Percentiles rank a stretch among this genome's conserved stretches.
phyloP scores from a whole-genome alignment of 2,113 vertebrate genomes.

The Spilogale gracilis region DNA sequence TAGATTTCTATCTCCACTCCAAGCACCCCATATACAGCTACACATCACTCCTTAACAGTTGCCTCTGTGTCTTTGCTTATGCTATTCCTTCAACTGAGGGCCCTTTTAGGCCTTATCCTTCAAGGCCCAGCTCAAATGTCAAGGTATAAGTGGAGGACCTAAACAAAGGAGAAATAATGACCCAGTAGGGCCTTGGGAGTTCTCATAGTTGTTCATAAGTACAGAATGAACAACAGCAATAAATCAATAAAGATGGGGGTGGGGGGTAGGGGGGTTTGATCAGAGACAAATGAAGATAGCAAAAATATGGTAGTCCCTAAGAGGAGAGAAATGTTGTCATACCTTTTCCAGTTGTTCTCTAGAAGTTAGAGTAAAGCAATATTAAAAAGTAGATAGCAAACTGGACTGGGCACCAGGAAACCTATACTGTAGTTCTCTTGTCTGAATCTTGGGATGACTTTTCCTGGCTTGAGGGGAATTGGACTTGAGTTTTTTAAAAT shows the following conservation, averaged over 20 bases:
- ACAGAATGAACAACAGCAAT: not conserved
- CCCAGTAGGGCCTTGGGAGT: not conserved
- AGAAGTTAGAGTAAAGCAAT: constrained; percentile 9
- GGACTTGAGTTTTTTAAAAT: constrained; percentile 40
- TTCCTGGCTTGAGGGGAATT: constrained; percentile 2
- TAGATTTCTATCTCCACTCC: not conserved
- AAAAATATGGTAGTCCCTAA: not conserved
- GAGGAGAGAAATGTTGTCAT: not conserved
- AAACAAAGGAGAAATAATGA: not conserved
- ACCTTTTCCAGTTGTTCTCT: not conserved
- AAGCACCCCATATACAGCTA: not conserved
- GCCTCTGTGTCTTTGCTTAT: not conserved
- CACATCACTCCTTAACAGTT: not conserved
- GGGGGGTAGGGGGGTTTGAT: not conserved
- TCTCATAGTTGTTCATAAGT: not conserved
- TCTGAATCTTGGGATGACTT: not conserved
- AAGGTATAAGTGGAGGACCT: constrained; percentile 37
- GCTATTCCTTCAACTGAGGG: not conserved
- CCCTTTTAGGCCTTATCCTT: not conserved
- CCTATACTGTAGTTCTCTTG: not conserved
- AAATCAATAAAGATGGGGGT: not conserved
- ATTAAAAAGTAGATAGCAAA: not conserved
- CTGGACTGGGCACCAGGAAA: not conserved
- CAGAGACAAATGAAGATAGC: not conserved
- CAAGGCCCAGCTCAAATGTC: not conserved